These are phyloP conservation scores for Siniperca obscura DNA, from an alignment of 2,797 vertebrate species.

Conservation along the genomic window DNA sequence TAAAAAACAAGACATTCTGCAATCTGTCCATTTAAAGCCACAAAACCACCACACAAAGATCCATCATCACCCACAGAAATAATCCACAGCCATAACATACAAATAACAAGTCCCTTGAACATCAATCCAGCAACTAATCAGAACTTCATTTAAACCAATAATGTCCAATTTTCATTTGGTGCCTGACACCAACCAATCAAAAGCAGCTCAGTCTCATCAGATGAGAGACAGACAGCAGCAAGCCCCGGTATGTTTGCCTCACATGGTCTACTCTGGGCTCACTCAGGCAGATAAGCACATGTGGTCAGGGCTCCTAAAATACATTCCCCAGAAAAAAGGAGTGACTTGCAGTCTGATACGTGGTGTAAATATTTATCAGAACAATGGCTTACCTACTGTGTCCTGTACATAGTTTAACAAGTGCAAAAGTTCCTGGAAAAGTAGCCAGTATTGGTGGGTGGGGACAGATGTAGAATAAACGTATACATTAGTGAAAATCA, in stretches of 20 bases:
- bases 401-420: constrained; percentile 69
- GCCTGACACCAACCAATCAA: constrained; percentile 42
- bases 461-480: constrained; percentile 4
- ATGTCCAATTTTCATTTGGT: constrained; percentile 14
- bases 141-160: constrained; percentile 34
- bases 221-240: constrained; percentile 66
- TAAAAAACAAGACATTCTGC: constrained; percentile 31
- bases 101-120: constrained; percentile 16
- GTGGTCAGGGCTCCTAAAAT: constrained; percentile 82
- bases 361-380: constrained; percentile 75
- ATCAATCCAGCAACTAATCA: constrained; percentile 25
- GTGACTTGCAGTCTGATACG: constrained; percentile 64
- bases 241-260: constrained; percentile 76
- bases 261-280: constrained; percentile 77
- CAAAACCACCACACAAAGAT: constrained; percentile 25
- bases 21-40: constrained; percentile 43
- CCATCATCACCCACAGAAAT: constrained; percentile 35
- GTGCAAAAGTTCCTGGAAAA: constrained; percentile 64
- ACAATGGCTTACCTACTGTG: constrained; percentile 74
- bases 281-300: constrained; percentile 80
- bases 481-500: not conserved
- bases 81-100: constrained; percentile 20
- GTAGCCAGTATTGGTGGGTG: constrained; percentile 18
- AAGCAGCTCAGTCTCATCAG: constrained; percentile 59
- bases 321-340: constrained; percentile 82